A percentile compares a stretch with the other conserved stretches of the same genome.
Conservation (phyloP, 1,140 invertebrate species). For the Trichomalopsis sarcophagae region DNA sequence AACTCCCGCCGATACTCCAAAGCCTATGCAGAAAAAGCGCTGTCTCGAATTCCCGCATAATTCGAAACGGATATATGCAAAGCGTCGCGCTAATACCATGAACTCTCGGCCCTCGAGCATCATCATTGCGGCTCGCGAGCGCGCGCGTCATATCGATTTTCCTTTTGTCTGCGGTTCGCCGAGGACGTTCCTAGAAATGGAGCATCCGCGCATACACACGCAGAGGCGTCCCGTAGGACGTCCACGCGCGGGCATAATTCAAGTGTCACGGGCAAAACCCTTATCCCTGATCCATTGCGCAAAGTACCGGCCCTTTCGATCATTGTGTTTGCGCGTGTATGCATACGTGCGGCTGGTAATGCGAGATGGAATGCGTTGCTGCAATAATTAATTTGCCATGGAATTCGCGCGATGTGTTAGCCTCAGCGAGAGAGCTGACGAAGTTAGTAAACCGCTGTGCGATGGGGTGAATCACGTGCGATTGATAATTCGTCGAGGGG, state of each 20-base stretch:
- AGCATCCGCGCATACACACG: neutral
- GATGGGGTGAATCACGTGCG: neutral
- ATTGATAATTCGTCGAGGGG: too few relatives aligned
- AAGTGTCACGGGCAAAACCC: slow-evolving; percentile 20
- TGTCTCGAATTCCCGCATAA: neutral
- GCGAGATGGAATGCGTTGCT: neutral
- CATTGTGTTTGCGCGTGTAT: neutral
- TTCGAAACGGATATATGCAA: slow-evolving; percentile 10
- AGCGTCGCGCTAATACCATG: neutral
- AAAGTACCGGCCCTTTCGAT: neutral
- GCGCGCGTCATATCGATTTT: slow-evolving; percentile 28
- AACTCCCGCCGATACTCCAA: neutral
- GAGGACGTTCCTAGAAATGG: slow-evolving; percentile 8
- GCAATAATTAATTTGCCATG: neutral
- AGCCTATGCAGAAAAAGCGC: neutral
- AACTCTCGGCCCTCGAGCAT: neutral
- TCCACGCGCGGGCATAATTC: slow-evolving; percentile 13
- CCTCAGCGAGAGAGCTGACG: neutral
- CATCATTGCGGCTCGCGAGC: neutral
- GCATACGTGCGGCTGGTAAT: neutral
- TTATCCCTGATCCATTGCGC: slow-evolving; percentile 22
- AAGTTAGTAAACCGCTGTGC: neutral
- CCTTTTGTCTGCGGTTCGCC: neutral
- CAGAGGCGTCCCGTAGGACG: neutral
- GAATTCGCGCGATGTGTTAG: neutral